A percentile compares a stretch with the other conserved stretches of the same genome.
phyloP scores from a whole-genome alignment of 2,888 invertebrate species.

The Thymelicus acteon region DNA sequence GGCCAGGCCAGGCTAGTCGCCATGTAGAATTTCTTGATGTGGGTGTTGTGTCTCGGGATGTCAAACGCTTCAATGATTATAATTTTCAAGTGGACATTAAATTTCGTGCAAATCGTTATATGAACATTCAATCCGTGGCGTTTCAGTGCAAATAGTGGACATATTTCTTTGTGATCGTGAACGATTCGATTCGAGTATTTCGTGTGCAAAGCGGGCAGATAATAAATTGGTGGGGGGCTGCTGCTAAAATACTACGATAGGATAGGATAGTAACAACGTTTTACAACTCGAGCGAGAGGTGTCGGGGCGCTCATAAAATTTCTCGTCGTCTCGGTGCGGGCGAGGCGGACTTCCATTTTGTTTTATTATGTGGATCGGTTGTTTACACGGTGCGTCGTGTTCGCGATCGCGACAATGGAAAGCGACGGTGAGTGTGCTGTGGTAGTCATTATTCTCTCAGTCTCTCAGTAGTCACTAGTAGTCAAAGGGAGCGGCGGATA shows the following conservation, averaged over 20 bases:
- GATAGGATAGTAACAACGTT: slow-evolving; percentile 83
- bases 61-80: slow-evolving; percentile 83
- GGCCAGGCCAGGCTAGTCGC: slow-evolving; percentile 79
- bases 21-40: slow-evolving; percentile 83
- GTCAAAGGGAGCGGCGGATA: slow-evolving; percentile 49
- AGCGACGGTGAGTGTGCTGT: slow-evolving; percentile 73
- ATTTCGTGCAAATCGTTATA: slow-evolving; percentile 70
- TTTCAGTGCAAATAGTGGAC: slow-evolving; percentile 58
- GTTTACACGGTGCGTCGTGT: slow-evolving; percentile 75
- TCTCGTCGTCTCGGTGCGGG: slow-evolving; percentile 76
- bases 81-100: slow-evolving; percentile 79
- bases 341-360: slow-evolving; percentile 82
- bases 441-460: slow-evolving; percentile 34
- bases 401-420: slow-evolving; percentile 76
- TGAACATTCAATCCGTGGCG: slow-evolving; percentile 60
- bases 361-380: slow-evolving; percentile 81
- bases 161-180: slow-evolving; percentile 70
- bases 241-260: slow-evolving; percentile 83
- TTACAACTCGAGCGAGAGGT: slow-evolving; percentile 77
- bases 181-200: slow-evolving; percentile 64
- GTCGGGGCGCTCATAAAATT: slow-evolving; percentile 73
- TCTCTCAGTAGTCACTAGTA: too few relatives aligned
- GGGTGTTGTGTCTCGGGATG: slow-evolving; percentile 80
- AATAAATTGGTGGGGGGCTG: slow-evolving; percentile 81
- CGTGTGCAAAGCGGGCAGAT: slow-evolving; percentile 75